Evolutionary conservation across 1,140 invertebrate species (phyloP), one percentile per base, ranked within the genome.

Genomic region (Cardiocondyla obscurior): DNA sequence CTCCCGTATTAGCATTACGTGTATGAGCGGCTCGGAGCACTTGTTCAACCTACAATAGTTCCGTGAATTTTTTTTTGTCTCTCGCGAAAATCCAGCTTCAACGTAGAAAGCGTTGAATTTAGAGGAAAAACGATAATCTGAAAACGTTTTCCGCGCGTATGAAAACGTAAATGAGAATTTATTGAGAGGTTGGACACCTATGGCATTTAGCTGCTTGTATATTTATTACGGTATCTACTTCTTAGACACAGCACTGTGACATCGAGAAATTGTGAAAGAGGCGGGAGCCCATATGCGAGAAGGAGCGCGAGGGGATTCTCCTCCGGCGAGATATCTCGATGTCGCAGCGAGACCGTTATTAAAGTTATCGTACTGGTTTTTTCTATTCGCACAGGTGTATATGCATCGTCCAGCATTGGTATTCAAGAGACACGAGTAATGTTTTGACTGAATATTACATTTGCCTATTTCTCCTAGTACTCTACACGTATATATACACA

Each of bases 391-490:
- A 74, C 86, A 87, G 64, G 60, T 86, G 73, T 88, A 60, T 85
- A 60, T 85, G 86, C 87, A 85, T 88, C 87, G 83, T 88, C 53
- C 87, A 85, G 72, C 83, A 87, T 88, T 77, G 83, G 81, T 86
- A 64, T 81, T 60, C 83, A 55, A 72, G 70, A 73, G 53, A 72
- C 51, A 84, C 81, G 65, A 72, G 83, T 86, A 86, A 87, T 86
- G 70, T 88, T 60, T 83, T 84, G 81, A 86, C 55, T 83, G 58
- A 83, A 25, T 58, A 86, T 86, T 82, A 83, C 25, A 72, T 82
- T 72, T 73, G 19, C 44, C 42, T 42, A 65, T 42, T 33, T 87
- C 72, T 79, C 42, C 65, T 83, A 67, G 81, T 83, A 79, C 14
- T 77, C 10, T 58, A 57, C 51, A 70, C 73, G 49, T 14, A 64